phyloP scores from a whole-genome alignment of 2,113 vertebrate species.

The Bubalus kerabau region DNA sequence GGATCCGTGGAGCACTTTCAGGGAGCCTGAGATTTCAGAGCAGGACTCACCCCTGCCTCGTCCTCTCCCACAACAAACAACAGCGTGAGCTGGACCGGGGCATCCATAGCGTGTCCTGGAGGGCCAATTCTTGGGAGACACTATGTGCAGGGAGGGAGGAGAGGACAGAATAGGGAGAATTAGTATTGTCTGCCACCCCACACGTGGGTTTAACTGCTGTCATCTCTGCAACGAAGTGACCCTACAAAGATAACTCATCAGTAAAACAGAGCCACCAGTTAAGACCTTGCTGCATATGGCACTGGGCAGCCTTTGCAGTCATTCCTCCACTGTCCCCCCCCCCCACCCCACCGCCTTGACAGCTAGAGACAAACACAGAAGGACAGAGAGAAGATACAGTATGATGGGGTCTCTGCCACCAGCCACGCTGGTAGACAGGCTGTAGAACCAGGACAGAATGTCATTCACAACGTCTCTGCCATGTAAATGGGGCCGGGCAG shows the following conservation, averaged over 20 bases:
- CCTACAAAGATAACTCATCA: not conserved
- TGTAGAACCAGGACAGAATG: not conserved
- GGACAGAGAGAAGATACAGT: not conserved
- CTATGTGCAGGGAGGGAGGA: not conserved
- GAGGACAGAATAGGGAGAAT: not conserved
- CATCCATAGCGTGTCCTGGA: not conserved
- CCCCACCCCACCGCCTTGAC: not conserved
- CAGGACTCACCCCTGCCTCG: not conserved
- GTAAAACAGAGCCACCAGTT: not conserved
- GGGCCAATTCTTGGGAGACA: not conserved
- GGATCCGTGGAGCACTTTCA: slow-evolving; percentile 31
- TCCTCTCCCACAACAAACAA: slow-evolving; percentile 1
- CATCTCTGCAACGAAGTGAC: not conserved
- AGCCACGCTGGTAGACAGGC: not conserved
- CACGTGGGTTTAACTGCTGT: not conserved
- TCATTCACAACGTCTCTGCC: not conserved
- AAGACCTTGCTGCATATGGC: not conserved
- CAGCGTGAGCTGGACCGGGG: not conserved
- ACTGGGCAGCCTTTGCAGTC: not conserved
- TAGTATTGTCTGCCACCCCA: not conserved
- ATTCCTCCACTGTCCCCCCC: not conserved
- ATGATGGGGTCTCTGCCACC: not conserved
- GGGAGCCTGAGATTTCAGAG: slow-evolving; percentile 17
- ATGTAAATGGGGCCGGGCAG: not conserved
- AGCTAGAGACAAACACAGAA: not conserved